Conservation (phyloP, 2,113 vertebrate genomes). For the Tyrannus savana region DNA sequence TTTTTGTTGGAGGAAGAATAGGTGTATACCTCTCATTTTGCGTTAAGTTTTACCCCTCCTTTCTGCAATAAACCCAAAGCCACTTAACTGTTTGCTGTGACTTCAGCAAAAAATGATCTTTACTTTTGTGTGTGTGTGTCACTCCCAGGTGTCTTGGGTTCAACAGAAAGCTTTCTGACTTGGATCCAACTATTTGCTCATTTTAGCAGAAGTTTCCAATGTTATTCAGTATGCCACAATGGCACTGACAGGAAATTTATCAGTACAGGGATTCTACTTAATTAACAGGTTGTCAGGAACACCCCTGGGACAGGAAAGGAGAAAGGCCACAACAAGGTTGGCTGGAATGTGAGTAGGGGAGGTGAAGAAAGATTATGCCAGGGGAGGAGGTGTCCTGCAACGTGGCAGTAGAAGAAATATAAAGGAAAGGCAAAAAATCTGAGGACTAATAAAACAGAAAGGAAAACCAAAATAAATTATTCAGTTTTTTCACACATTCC, state of each 20-base stretch:
- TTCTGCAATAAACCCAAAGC: neutral
- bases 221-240: slow-evolving; percentile 50
- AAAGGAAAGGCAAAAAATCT: neutral
- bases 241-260: neutral
- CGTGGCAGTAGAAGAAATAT: neutral
- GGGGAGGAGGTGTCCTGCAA: neutral
- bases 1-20: neutral
- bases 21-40: neutral
- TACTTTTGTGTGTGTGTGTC: neutral
- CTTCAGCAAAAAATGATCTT: neutral
- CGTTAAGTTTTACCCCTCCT: neutral
- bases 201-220: slow-evolving; percentile 13
- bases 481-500: fast-evolving
- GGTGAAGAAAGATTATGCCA: neutral
- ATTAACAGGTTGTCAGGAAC: neutral
- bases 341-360: neutral
- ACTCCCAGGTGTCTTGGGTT: neutral
- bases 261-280: neutral
- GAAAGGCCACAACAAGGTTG: neutral
- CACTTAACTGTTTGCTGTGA: neutral
- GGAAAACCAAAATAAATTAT: neutral
- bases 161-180: slow-evolving; percentile 26
- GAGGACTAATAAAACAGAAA: neutral
- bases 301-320: neutral
- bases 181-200: slow-evolving; percentile 41